phyloP scores from a whole-genome alignment of 1,140 invertebrate species.

The Brachionus paranguensis region DNA sequence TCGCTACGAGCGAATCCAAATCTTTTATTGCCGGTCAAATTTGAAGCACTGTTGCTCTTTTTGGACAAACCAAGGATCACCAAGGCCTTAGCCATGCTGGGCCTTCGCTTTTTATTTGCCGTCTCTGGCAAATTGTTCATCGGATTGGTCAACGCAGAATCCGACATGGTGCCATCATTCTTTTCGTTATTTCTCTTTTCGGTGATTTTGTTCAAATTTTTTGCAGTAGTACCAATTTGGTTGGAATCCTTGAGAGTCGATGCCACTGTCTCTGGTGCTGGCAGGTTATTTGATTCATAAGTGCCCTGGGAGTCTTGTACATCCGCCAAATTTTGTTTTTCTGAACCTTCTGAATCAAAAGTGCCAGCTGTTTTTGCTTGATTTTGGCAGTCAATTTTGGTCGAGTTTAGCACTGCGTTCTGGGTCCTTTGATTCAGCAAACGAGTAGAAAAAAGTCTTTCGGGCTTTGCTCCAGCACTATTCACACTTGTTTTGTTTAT shows the following conservation, averaged over 20 bases:
- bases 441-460: not conserved
- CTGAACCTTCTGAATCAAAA: not conserved
- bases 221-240: not conserved
- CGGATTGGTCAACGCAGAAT: conserved; percentile 10
- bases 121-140: not conserved
- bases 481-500: not conserved
- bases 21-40: not conserved
- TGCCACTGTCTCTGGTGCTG: not conserved
- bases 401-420: not conserved
- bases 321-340: not conserved
- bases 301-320: not conserved
- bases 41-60: conserved; percentile 34
- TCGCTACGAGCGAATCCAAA: conserved; percentile 37
- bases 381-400: not conserved
- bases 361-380: not conserved
- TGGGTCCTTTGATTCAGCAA: conserved; percentile 6
- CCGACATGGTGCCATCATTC: conserved; percentile 37
- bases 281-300: not conserved
- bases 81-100: conserved; percentile 39
- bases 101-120: conserved; percentile 30
- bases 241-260: not conserved
- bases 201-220: not conserved
- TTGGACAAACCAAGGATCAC: conserved; percentile 40
- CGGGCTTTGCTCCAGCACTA: not conserved
- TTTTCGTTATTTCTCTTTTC: not conserved